A percentile compares a stretch with the other conserved stretches of the same genome.
These are phyloP conservation scores for Symphodus melops DNA, from an alignment of 2,113 vertebrate species.

Conservation along the genomic window DNA sequence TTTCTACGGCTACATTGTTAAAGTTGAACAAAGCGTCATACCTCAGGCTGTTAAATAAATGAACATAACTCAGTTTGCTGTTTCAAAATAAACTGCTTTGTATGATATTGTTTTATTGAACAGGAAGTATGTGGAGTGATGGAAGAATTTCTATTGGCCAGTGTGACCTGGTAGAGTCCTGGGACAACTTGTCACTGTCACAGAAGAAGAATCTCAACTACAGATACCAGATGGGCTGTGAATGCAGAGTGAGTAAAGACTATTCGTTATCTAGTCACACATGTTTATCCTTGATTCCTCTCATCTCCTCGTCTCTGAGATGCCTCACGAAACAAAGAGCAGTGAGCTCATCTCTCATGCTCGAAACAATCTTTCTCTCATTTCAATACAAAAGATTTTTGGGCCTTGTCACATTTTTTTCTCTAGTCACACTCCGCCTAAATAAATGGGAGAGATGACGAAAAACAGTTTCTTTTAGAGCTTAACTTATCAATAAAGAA, in stretches of 20 bases:
- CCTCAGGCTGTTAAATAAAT: no score
- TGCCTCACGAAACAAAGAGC: constrained; percentile 8
- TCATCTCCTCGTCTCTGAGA: not conserved
- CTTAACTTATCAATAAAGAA: not conserved
- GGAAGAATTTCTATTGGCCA: constrained; percentile 90
- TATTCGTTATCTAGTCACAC: constrained; percentile 18
- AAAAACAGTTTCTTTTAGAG: not conserved
- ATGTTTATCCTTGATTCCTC: constrained; percentile 32
- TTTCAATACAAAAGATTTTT: not conserved
- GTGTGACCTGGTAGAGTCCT: constrained; percentile 91
- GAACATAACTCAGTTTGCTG: no score
- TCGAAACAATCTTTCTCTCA: not conserved
- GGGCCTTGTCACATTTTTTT: no score
- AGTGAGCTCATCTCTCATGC: not conserved
- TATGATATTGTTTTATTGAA: constrained; percentile 37
- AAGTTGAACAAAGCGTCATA: no score
- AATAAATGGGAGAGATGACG: no score
- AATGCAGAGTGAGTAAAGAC: constrained; percentile 89
- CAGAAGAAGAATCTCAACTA: constrained; percentile 94
- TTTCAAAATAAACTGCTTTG: no score
- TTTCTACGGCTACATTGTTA: no score
- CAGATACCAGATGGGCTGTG: constrained; percentile 92
- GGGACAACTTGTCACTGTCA: constrained; percentile 90
- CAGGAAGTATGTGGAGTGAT: constrained; percentile 88
- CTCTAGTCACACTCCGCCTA: no score